phyloP scores from a whole-genome alignment of 2,797 vertebrate genomes.

The Enteromius fasciolatus region DNA sequence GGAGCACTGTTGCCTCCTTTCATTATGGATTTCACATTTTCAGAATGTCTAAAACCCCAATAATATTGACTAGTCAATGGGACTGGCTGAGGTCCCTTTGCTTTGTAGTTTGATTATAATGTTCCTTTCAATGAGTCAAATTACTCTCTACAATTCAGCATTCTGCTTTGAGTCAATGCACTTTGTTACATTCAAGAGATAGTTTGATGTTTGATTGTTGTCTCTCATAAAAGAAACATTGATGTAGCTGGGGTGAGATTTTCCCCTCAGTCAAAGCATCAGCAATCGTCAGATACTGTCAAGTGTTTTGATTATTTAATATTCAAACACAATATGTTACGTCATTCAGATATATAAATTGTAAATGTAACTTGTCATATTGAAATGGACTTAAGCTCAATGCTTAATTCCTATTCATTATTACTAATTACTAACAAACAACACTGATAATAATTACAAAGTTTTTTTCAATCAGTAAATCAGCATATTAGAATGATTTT shows the following conservation, averaged over 20 bases:
- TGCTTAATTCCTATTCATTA: too few species aligned
- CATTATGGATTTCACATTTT: slow-evolving; percentile 15
- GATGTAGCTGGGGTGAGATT: neutral
- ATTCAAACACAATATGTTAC: neutral
- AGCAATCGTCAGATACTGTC: neutral
- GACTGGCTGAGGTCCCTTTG: neutral
- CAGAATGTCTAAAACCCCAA: neutral
- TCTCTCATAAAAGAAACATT: slow-evolving; percentile 2
- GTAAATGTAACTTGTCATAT: neutral
- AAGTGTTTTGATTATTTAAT: neutral
- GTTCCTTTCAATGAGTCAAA: neutral
- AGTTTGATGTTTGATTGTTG: slow-evolving; percentile 16
- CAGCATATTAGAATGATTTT: neutral
- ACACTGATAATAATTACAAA: neutral
- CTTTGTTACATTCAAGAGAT: neutral
- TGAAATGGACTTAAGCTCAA: neutral
- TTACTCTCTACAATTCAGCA: neutral
- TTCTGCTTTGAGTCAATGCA: neutral
- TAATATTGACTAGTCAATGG: neutral
- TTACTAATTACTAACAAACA: neutral
- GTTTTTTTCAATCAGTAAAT: neutral
- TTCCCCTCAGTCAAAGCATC: slow-evolving; percentile 4
- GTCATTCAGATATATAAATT: too few species aligned
- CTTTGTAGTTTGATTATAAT: slow-evolving; percentile 18
- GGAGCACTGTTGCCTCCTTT: slow-evolving; percentile 25